Base-by-base conservation (phyloP, 2,888 invertebrate species). In the Agrilus cyanescens region DNA sequence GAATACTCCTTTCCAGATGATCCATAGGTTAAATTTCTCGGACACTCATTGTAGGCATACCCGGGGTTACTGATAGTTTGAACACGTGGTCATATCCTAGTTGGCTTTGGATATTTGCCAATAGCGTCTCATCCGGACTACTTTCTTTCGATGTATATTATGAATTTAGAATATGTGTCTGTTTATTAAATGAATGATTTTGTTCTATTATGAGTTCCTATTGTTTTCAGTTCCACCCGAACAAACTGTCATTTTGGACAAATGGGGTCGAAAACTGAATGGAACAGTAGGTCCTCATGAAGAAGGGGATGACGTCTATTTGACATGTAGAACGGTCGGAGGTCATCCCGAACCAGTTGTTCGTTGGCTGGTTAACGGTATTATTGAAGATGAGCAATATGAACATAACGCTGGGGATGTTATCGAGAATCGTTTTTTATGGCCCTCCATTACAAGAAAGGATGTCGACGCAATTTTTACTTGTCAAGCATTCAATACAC, bases 401-500 rank as follows among this genome's bases (percentile, higher is more conserved):
- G 86, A 87, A 58, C 83, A 85, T 67, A 85, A 84, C 64, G 82
- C 84, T 7, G 86, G 85, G 14, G 86, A 87, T 67, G 85, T 87
- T 39, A 88, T 87, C 56, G 88, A 88, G 67, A 88, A 88, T 70
- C 74, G 84, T 56, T 74, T 82, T 52, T 71, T 78, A 41, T 80
- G 86, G 79, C 80, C 80, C 38, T 75, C 81, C 37, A 76, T 88
- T 50, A 74, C 80, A 43, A 74, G 90, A 44, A 78, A 81, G 18
- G 85, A 89, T 71, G 77, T 89, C 57, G 85, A 88, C 54, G 82
- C 86, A 14, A 80, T 86, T 51, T 88, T 88, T 70, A 88, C 86
- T 43, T 91, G 90, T 62, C 85, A 87, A 64, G 88, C 90, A 16
- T 73, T 82, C 59, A 91, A 91, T 70, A 89, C 88, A 43, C 78